These are phyloP conservation scores for Actinia tenebrosa DNA, from an alignment of 64 coral and sea anemone species.

Conservation along the genomic window DNA sequence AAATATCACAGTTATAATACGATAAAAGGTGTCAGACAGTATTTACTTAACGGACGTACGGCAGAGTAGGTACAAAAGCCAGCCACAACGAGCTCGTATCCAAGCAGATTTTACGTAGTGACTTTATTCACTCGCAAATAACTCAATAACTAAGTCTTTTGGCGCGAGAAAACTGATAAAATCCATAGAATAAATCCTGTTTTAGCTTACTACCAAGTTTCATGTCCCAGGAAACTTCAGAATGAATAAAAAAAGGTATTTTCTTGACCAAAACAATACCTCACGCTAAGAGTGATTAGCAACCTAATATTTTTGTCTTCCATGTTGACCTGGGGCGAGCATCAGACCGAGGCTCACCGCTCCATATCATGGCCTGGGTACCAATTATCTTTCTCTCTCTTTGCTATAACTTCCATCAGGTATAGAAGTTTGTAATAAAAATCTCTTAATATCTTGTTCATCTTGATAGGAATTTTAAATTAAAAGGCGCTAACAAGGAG, in stretches of 20 bases:
- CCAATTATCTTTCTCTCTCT: slow-evolving; percentile 46
- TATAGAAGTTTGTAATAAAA: slow-evolving; percentile 43
- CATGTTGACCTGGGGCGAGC: neutral
- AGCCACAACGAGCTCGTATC: neutral
- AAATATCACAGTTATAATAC: neutral
- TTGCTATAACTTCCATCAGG: slow-evolving; percentile 79
- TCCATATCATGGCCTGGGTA: slow-evolving; percentile 76
- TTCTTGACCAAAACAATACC: neutral
- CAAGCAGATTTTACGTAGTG: neutral
- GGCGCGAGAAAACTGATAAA: neutral
- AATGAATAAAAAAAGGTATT: neutral
- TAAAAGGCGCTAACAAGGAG: neutral
- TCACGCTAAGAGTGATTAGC: neutral
- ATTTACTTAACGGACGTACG: neutral
- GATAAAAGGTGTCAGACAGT: neutral
- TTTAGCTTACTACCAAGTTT: neutral
- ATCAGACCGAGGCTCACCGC: slow-evolving; percentile 30
- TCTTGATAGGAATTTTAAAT: neutral
- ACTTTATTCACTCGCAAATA: neutral
- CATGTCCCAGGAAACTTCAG: neutral
- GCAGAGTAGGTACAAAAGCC: neutral
- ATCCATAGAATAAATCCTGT: neutral
- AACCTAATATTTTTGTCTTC: neutral
- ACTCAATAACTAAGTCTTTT: neutral
- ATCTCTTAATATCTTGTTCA: slow-evolving; percentile 56